Evolutionary conservation across 92 coral and sea anemone genomes (phyloP), one percentile per base, ranked within the genome.

Genomic region (Zoanthus solanderi): DNA sequence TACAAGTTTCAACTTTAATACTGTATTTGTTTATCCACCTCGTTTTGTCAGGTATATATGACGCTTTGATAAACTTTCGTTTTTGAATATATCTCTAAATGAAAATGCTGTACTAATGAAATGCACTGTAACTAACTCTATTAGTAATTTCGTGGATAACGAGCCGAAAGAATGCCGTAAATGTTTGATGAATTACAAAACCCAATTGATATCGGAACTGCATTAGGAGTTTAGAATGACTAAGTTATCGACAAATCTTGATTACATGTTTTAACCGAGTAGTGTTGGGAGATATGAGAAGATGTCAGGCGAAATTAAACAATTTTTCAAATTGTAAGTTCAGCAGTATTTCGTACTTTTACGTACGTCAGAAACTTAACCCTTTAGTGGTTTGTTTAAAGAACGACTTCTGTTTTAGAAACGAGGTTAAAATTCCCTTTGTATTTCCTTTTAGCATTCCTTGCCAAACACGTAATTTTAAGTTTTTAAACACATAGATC

Each of bases 221-320:
- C 44, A 42, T 53, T 66, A 28, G 61, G 74, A 81, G 66, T 81
- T 63, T 81, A 81, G 47, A 81, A 81, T 81, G 65, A 81, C 85
- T 81, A 28, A 47, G 52, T 81, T 81, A 81, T 81, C 85, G 46
- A 23, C 7, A 81, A 81, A 81, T 81, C 85, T 81, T 71, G 74
- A 81, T 47, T 81, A 81, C 13, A 81, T 81, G 85, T 66, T 66
- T 81, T 75, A 81, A 66, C 58, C 46, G 85, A 69, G 66, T 63
- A 65, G 72, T 79, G 84, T 34, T 61, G 37, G 57, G 54, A 58
- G 72, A 79, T 79, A 79, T 23, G 23, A 23, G 16, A 54, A 60
- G 63, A 81, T 81, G 63, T 75, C 28, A n/a, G 47, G 28, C 75
- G 18, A 65, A 66, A 45, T 63, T 4, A 47, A 47, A 4, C 60